phyloP scores from a whole-genome alignment of 2,797 vertebrate genomes.

The Champsocephalus esox region DNA sequence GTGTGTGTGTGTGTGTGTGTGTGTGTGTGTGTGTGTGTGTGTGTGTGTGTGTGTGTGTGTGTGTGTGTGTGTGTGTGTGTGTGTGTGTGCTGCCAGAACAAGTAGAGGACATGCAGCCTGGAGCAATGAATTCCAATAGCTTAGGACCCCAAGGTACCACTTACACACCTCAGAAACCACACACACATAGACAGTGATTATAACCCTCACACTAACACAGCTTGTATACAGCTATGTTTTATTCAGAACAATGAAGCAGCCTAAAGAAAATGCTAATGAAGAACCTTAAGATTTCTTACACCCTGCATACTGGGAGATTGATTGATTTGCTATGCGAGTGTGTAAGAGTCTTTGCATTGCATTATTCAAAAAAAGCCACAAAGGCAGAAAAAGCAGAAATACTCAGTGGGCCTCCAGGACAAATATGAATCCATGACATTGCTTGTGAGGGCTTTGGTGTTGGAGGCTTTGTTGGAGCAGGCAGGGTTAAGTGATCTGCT shows the following conservation, averaged over 20 bases:
- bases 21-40: too few species aligned
- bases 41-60: neutral
- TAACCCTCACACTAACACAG: conserved; percentile 21
- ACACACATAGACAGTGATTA: conserved; percentile 33
- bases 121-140: conserved; percentile 73
- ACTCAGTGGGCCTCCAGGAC: conserved; percentile 19
- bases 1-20: too few species aligned
- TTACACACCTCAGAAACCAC: conserved; percentile 34
- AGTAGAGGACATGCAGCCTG: conserved; percentile 72
- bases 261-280: conserved; percentile 69
- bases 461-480: conserved; percentile 24
- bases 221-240: conserved; percentile 66
- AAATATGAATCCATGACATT: conserved; percentile 53
- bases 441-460: conserved; percentile 18
- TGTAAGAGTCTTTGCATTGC: conserved; percentile 47
- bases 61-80: conserved; percentile 49
- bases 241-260: conserved; percentile 67
- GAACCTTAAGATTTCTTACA: conserved; percentile 48
- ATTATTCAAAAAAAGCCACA: conserved; percentile 54
- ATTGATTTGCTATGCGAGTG: conserved; percentile 65
- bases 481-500: conserved; percentile 22
- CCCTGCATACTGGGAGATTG: conserved; percentile 41
- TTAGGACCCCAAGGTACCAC: conserved; percentile 48
- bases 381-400: conserved; percentile 25
- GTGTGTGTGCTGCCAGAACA: conserved; percentile 43